These are phyloP conservation scores for Lithodes maja DNA, from an alignment of 2,888 invertebrate species.

Conservation along the genomic window DNA sequence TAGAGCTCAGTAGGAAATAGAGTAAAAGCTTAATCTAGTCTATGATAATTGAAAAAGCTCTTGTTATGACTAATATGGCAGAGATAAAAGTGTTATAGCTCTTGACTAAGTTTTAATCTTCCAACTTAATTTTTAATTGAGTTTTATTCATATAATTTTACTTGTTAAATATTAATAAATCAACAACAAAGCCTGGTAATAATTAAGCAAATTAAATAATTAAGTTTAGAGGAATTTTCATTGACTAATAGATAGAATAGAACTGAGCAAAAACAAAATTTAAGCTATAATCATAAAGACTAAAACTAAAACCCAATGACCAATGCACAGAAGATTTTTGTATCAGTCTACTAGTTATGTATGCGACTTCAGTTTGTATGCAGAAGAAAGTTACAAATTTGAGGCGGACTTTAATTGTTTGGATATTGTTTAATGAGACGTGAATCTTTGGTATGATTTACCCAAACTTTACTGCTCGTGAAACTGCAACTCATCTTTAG, in stretches of 20 bases:
- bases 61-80: conserved; percentile 65
- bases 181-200: conserved; percentile 56
- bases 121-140: conserved; percentile 7
- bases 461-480: too few species aligned
- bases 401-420: not conserved
- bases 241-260: not conserved
- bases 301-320: not conserved
- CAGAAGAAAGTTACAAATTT: conserved; percentile 2
- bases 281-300: not conserved
- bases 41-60: conserved; percentile 62
- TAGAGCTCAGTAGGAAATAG: conserved; percentile 44
- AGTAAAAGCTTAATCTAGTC: conserved; percentile 62
- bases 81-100: conserved; percentile 63
- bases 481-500: too few species aligned
- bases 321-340: not conserved
- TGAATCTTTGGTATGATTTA: too few species aligned
- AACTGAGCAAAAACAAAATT: not conserved
- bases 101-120: conserved; percentile 31
- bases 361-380: not conserved
- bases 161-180: not conserved
- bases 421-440: too few species aligned
- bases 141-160: not conserved
- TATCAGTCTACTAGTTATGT: not conserved
- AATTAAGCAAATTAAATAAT: conserved; percentile 61
- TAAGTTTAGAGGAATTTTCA: conserved; percentile 7